Evolutionary conservation across 2,888 invertebrate genomes (phyloP), one percentile per base, ranked within the genome.

Genomic region (Belgica antarctica): DNA sequence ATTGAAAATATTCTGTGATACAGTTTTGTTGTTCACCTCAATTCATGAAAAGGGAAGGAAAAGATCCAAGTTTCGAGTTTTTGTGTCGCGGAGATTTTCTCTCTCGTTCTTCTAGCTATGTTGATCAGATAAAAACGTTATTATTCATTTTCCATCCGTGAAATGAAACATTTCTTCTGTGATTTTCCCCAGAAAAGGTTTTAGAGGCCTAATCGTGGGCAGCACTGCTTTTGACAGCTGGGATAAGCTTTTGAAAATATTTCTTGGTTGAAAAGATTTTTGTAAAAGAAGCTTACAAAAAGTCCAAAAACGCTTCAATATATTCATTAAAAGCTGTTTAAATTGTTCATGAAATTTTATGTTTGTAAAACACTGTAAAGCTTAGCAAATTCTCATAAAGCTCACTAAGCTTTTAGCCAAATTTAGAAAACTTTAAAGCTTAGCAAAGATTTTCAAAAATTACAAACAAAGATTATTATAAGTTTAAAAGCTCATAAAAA

Each of bases 101-200:
- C 52, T 46, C n/a, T 46, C 46, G 46, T 46, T 46, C 12, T n/a
- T 8, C 15, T 4, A 46, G 46, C 8, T 8, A 52, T 17, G 28
- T 17, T 34, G 31, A 62, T 62, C 62, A 62, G 62, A 62, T 62
- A 62, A 62, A 62, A 62, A 62, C n/a, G 62, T 62, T 62, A 62
- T 62, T 62, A 62, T 62, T 62, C 62, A 62, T 62, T 62, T 31
- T 62, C 1, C 31, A 31, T 27, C 62, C 62, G 62, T 19, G 15
- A 17, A 19, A 62, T 22, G 27, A 25, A 27, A 25, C 52, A 59
- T 41, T 41, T 17, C 41, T 41, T 41, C n/a, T n/a, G n/a, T n/a
- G n/a, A n/a, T n/a, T n/a, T n/a, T n/a, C n/a, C n/a, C n/a, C n/a
- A n/a, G n/a, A n/a, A n/a, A n/a, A n/a, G n/a, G n/a, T n/a, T n/a